Percentiles rank a stretch among this genome's conserved stretches.
Evolutionary conservation across 2,888 invertebrate species (phyloP).

Genomic region (Macrosoma leucophasiata): DNA sequence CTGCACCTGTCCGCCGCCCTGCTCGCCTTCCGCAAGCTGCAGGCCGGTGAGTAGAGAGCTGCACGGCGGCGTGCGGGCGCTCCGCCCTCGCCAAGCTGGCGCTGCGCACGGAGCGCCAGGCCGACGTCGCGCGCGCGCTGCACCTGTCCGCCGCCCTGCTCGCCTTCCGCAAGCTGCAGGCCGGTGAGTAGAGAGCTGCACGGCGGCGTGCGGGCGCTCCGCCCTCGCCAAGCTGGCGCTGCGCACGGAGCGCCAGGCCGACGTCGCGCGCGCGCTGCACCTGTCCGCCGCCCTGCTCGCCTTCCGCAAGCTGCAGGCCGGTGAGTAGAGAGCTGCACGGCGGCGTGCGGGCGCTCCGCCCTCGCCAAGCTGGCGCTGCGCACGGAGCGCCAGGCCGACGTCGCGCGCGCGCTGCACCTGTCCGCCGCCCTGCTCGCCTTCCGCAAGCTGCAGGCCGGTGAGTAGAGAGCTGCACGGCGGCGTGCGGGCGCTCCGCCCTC

Average conservation of each 20-base stretch:
- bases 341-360: constrained; percentile 92
- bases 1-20: constrained; percentile 93
- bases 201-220: constrained; percentile 93
- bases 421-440: constrained; percentile 85
- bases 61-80: constrained; percentile 49
- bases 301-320: constrained; percentile 38
- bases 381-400: constrained; percentile 26
- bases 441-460: constrained; percentile 40
- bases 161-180: constrained; percentile 40
- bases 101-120: constrained; percentile 52
- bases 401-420: constrained; percentile 91
- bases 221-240: constrained; percentile 94
- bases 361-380: constrained; percentile 91
- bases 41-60: constrained; percentile 27
- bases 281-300: constrained; percentile 88
- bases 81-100: constrained; percentile 94
- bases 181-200: constrained; percentile 86
- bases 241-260: constrained; percentile 29
- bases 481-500: constrained; percentile 92
- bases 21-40: constrained; percentile 61
- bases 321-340: constrained; percentile 90
- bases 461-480: constrained; percentile 93
- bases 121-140: constrained; percentile 93
- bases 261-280: constrained; percentile 91
- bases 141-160: constrained; percentile 90